These are phyloP conservation scores for Orchesella flavescens DNA, from an alignment of 2,888 invertebrate genomes.

Conservation along the genomic window DNA sequence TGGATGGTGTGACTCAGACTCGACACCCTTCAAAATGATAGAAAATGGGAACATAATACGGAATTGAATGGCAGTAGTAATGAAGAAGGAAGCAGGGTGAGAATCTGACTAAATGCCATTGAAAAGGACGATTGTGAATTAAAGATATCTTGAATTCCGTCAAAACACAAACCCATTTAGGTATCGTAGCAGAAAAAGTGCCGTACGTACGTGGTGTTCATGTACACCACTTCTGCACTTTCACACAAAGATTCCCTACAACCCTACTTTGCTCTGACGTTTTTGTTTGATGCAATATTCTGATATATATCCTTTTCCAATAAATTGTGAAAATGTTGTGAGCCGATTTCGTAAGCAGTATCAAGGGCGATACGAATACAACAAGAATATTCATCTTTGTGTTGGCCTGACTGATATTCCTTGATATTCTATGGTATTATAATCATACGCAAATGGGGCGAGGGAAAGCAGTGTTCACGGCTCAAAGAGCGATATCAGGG, in stretches of 20 bases:
- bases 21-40: background rate
- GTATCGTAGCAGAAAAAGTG: background rate
- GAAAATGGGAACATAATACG: background rate
- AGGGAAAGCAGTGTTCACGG: slow-evolving; percentile 18
- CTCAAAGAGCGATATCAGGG: slow-evolving; percentile 11
- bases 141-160: slow-evolving; percentile 41
- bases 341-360: background rate
- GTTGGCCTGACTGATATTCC: background rate
- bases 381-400: background rate
- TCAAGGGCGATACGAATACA: background rate
- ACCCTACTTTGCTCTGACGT: background rate
- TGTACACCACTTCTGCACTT: background rate
- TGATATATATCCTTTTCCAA: slow-evolving; percentile 15
- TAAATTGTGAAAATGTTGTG: slow-evolving; percentile 9
- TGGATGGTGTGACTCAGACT: slow-evolving; percentile 42
- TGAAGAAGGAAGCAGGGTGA: slow-evolving; percentile 38
- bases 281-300: slow-evolving; percentile 5
- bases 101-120: slow-evolving; percentile 29
- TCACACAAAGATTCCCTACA: slow-evolving; percentile 9
- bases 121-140: slow-evolving; percentile 7
- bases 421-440: slow-evolving; percentile 22
- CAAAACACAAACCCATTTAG: slow-evolving; percentile 37
- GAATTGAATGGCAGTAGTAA: slow-evolving; percentile 34
- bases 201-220: background rate
- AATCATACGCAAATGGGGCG: slow-evolving; percentile 20